Conservation (phyloP, 2,113 vertebrate species). For the Casuarius casuarius region DNA sequence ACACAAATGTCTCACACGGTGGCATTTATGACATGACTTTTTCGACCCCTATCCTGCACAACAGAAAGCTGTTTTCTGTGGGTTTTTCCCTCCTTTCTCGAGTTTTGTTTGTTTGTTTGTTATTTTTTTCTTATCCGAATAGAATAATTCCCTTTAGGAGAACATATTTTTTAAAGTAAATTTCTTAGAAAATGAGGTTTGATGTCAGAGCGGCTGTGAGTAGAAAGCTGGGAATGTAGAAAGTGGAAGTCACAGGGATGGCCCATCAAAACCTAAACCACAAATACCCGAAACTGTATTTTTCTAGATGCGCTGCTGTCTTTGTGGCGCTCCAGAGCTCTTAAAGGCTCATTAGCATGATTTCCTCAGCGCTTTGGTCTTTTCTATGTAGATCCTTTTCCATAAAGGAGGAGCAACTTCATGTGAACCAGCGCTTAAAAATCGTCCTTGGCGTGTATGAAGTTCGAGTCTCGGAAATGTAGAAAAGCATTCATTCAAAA, state of each 20-base stretch:
- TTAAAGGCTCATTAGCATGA: background rate
- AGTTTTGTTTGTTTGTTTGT: background rate
- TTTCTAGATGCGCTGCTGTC: fast-evolving
- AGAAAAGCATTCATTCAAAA: background rate
- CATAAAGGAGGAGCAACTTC: background rate
- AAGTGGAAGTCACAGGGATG: background rate
- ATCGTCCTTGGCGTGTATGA: background rate
- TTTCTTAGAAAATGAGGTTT: background rate
- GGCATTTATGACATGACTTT: background rate
- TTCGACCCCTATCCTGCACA: background rate
- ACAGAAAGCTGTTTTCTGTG: background rate
- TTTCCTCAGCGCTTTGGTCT: background rate
- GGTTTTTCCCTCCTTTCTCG: background rate
- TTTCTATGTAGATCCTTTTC: background rate
- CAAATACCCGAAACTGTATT: background rate
- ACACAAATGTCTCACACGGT: fast-evolving
- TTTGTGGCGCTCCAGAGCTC: background rate
- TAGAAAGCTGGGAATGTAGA: background rate
- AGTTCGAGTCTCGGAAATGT: background rate
- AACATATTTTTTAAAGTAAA: background rate
- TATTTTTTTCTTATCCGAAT: background rate
- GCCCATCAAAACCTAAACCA: background rate
- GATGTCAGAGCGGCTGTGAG: background rate
- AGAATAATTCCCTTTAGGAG: background rate
- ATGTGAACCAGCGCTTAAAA: background rate